A percentile compares a stretch with the other conserved stretches of the same genome.
phyloP scores from a whole-genome alignment of 2,888 invertebrate genomes.

The Chalcosyrphus nemorum region DNA sequence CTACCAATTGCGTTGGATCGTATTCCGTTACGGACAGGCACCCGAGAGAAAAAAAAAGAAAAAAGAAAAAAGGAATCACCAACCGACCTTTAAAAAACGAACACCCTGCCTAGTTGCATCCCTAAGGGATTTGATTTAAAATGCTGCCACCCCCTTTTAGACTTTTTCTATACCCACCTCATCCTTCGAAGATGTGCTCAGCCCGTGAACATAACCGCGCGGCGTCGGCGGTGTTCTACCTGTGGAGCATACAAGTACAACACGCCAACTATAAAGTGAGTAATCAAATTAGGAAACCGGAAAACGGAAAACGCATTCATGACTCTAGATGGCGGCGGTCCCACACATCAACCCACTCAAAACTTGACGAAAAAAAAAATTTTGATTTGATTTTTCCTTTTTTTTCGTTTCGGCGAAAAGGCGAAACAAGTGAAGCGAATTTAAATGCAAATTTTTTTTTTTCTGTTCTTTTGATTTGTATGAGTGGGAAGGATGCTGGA shows the following conservation, averaged over 20 bases:
- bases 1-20: constrained; percentile 62
- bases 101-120: constrained; percentile 8
- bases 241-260: neutral
- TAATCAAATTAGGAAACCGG: constrained; percentile 60
- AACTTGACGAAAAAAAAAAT: constrained; percentile 2
- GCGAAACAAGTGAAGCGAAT: constrained; percentile 58
- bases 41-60: constrained; percentile 7
- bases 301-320: constrained; percentile 59
- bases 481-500: constrained; percentile 15
- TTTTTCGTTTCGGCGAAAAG: constrained; percentile 45
- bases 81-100: neutral
- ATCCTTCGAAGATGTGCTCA: constrained; percentile 3
- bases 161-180: neutral
- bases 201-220: neutral
- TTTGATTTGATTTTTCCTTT: constrained; percentile 62
- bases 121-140: constrained; percentile 20
- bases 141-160: neutral
- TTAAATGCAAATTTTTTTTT: constrained; percentile 51
- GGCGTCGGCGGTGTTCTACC: neutral
- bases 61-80: neutral
- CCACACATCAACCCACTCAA: neutral
- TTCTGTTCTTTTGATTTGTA: constrained; percentile 46
- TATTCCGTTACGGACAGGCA: constrained; percentile 34
- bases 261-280: constrained; percentile 12
- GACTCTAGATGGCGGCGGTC: constrained; percentile 2